phyloP scores from a whole-genome alignment of 1,140 invertebrate genomes.

The Drosophila pachea region DNA sequence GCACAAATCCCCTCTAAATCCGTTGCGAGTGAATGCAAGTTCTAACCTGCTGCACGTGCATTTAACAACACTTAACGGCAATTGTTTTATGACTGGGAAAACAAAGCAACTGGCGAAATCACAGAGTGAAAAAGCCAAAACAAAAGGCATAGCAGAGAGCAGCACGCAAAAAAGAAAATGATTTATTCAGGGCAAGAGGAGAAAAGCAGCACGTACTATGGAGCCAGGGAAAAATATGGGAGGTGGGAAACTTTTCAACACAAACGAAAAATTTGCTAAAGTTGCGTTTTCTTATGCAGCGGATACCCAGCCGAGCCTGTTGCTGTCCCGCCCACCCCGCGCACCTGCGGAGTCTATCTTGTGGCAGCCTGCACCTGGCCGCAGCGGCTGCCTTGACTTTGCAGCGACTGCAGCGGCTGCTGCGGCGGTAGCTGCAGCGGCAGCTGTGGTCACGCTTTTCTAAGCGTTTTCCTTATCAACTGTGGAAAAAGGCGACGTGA shows the following conservation, averaged over 20 bases:
- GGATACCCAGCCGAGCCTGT: too few relatives aligned
- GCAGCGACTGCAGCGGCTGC: constrained; percentile 3
- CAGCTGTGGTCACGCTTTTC: constrained; percentile 70
- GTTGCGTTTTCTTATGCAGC: constrained; percentile 63
- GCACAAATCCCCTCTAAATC: constrained; percentile 15
- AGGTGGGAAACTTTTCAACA: constrained; percentile 44
- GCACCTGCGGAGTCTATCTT: constrained; percentile 63
- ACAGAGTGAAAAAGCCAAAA: constrained; percentile 38
- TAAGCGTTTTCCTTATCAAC: constrained; percentile 73
- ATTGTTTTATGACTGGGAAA: constrained; percentile 69
- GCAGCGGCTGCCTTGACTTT: constrained; percentile 27
- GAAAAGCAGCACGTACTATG: constrained; percentile 13
- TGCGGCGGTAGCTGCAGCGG: constrained; percentile 9
- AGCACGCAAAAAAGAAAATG: constrained; percentile 32
- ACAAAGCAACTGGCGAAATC: constrained; percentile 46
- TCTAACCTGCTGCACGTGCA: constrained; percentile 40
- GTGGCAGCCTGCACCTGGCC: constrained; percentile 57
- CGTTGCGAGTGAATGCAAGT: constrained; percentile 25
- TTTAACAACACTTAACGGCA: constrained; percentile 71
- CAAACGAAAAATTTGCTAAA: constrained; percentile 61
- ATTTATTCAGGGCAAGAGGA: constrained; percentile 58
- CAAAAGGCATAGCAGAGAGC: constrained; percentile 26
- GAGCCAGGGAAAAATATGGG: neutral
- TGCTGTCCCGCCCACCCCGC: constrained; percentile 1
- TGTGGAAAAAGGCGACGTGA: constrained; percentile 50